A percentile compares a stretch with the other conserved stretches of the same genome.
Evolutionary conservation across 2,797 vertebrate species (phyloP).

Genomic region (Semaprochilodus insignis): DNA sequence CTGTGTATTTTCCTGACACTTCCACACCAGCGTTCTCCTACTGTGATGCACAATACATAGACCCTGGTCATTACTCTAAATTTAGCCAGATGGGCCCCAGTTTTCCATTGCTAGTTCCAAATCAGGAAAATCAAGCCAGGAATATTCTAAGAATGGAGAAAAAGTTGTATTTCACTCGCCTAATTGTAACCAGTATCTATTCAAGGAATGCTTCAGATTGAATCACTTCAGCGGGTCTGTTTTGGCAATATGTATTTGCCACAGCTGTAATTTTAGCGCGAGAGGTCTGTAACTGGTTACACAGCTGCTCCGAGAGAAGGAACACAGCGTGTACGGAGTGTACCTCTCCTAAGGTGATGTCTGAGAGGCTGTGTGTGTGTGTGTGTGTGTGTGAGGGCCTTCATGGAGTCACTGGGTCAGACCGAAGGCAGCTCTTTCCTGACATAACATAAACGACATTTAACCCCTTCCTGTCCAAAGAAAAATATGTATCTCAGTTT

Average conservation of each 20-base stretch:
- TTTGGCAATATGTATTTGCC: constrained; percentile 57
- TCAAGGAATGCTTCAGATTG: constrained; percentile 60
- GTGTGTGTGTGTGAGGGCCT: not conserved
- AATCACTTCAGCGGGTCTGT: constrained; percentile 58
- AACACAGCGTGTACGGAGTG: constrained; percentile 9
- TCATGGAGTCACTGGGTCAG: constrained; percentile 49
- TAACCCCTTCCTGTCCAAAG: constrained; percentile 10
- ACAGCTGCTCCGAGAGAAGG: constrained; percentile 34
- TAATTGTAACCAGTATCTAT: constrained; percentile 65
- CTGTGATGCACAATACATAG: constrained; percentile 57
- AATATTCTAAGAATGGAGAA: constrained; percentile 66
- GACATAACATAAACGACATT: constrained; percentile 29
- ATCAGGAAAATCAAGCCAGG: constrained; percentile 65
- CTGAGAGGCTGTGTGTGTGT: constrained; percentile 6
- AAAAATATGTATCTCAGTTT: too few relatives aligned
- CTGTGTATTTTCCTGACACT: constrained; percentile 58
- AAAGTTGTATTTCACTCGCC: constrained; percentile 64
- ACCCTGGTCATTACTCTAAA: constrained; percentile 62
- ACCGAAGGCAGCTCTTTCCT: constrained; percentile 21
- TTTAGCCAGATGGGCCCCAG: constrained; percentile 61
- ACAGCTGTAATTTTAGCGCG: constrained; percentile 49
- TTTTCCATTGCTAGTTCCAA: constrained; percentile 73
- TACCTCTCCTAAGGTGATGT: constrained; percentile 35
- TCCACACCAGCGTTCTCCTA: constrained; percentile 50
- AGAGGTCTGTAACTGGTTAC: constrained; percentile 52